Base-by-base conservation (phyloP, 2,797 vertebrate genomes). In the Menidia menidia region DNA sequence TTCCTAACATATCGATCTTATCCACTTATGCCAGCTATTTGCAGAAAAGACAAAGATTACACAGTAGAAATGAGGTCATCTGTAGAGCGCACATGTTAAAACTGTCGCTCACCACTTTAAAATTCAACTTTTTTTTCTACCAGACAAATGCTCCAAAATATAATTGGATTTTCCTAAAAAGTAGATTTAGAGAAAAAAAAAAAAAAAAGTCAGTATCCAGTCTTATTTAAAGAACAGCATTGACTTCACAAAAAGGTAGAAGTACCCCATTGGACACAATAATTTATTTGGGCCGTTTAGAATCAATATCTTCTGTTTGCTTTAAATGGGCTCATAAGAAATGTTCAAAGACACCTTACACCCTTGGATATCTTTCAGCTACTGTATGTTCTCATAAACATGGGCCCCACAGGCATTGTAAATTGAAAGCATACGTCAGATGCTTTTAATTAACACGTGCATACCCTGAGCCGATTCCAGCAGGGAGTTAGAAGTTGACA, bases 21-120 rank as follows among this genome's bases (percentile, higher is more conserved):
- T 81, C 45, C 41, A 58, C 61, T 63, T 43, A 63, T 77, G 42
- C 39, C 53, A 73, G 58, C 30, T 56, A 75, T 78, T 66, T 62
- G 63, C 54, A 53, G 41, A 61, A 73, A 84, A 73, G 35, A 51
- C 10, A 47, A 52, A 62, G 8, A 59, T 60, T 12, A 47, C 15
- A 51, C 25, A 13, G n/a, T 60, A 16, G 41, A 61, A 65, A 57
- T 53, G 2, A 74, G 43, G 42, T 60, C 57, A 68, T 0, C 39
- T 52, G 60, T 13, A 19, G 4, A 47, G 13, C 9, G 13, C 16
- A 47, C 47, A 35, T 64, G 54, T 31, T 52, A 25, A 59, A 68
- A 45, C 11, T 18, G 6, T 45, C 60, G 10, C 32, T 16, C 32
- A 18, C 35, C 15, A n/a, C 31, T n/a, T 56, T n/a, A 12, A 47